Evolutionary conservation across 2,888 invertebrate species (phyloP), one percentile per base, ranked within the genome.

Genomic region (Strigamia transsilvanica): DNA sequence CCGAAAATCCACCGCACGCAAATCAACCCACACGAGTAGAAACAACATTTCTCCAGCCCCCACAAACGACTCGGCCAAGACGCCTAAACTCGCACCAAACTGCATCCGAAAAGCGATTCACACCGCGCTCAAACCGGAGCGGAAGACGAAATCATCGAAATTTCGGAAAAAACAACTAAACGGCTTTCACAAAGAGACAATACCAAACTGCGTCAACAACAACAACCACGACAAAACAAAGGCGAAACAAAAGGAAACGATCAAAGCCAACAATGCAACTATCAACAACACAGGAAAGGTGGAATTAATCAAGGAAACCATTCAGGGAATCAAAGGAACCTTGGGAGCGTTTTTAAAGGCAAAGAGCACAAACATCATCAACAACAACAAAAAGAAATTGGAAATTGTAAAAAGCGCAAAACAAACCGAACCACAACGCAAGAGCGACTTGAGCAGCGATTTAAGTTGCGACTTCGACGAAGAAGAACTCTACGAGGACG

Each of bases 261-360:
- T 27, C 3, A 27, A 27, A 3, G 2, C 18, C 1, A 18, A 18
- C n/a, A 18, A 15, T 56, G n/a, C 13, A n/a, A n/a, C 0, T n/a
- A n/a, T 2, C 4, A 18, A 56, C 6, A 46, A 46, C 46, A n/a
- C 56, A 0, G n/a, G 18, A 18, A 56, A 56, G 3, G 56, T 56
- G n/a, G 78, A 80, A 27, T 51, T 46, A 21, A 46, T 80, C 46
- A 80, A 80, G 41, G 80, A 80, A 46, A 56, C 80, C 2, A 32
- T 80, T 12, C 41, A 38, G n/a, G 34, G 27, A 7, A 66, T 81
- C 12, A 81, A 81, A 18, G 81, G 81, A 9, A 66, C 34, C 34
- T 38, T 81, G n/a, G 81, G 81, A n/a, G 5, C 34, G 2, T 32
- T 61, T 12, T 81, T 81, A 23, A 81, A 81, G 18, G 73, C 73